Conservation (phyloP, 2,797 vertebrate species). For the Cynopterus sphinx region DNA sequence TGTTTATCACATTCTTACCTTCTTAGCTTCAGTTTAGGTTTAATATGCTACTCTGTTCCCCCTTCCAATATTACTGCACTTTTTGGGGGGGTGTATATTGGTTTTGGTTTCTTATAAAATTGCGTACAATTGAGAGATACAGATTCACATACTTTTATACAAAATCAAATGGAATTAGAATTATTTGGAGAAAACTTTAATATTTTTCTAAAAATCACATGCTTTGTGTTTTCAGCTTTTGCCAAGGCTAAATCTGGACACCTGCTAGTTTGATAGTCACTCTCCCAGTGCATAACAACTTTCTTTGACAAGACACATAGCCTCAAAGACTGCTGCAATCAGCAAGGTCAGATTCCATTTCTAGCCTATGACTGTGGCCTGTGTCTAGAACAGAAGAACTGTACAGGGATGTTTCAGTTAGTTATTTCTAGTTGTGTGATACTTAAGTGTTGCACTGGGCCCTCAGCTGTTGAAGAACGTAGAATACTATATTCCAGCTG, state of each 20-base stretch:
- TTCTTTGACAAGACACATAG: not conserved
- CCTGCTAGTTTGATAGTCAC: not conserved
- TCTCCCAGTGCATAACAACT: not conserved
- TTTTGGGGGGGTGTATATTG: not conserved
- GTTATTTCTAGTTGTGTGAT: constrained; percentile 47
- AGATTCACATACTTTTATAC: not conserved
- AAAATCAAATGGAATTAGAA: constrained; percentile 32
- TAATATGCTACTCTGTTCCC: not conserved
- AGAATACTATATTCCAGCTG: constrained; percentile 1
- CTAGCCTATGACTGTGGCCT: not conserved
- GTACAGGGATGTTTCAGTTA: not conserved
- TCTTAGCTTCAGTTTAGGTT: not conserved
- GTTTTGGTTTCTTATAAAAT: constrained; percentile 30
- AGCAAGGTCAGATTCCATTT: constrained; percentile 20
- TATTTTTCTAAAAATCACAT: not conserved
- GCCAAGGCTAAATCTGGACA: not conserved
- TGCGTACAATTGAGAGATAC: not conserved
- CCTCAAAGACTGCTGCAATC: constrained; percentile 11
- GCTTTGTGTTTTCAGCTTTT: not conserved
- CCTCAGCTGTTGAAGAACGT: constrained; percentile 37
- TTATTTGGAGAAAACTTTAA: not conserved
- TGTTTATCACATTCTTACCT: not conserved
- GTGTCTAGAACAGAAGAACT: constrained; percentile 2
- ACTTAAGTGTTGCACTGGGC: not conserved
- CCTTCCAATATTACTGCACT: not conserved